phyloP scores from a whole-genome alignment of 53 echinoderm and acorn worm genomes.

The Pentamera pediparva region DNA sequence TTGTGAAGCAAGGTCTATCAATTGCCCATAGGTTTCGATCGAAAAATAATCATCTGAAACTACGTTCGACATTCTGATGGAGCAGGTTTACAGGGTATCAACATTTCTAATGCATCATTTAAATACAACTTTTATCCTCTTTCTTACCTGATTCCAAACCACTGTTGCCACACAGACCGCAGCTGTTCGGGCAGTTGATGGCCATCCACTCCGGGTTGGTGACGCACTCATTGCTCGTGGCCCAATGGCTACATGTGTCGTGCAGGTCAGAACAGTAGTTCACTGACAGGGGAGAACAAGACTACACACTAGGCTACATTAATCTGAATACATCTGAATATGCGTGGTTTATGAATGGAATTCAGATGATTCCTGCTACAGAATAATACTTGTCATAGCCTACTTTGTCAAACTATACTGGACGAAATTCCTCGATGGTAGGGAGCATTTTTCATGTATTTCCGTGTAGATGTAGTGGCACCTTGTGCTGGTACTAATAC shows the following conservation, averaged over 20 bases:
- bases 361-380: not conserved
- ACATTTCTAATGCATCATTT: too few species aligned
- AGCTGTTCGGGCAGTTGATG: slow-evolving; percentile 73
- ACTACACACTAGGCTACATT: not conserved
- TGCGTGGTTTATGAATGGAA: not conserved
- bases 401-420: not conserved
- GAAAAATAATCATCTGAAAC: too few species aligned
- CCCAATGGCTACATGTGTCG: slow-evolving; percentile 55
- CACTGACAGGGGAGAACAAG: not conserved
- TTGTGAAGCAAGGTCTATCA: too few species aligned
- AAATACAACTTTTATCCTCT: too few species aligned
- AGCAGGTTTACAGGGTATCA: too few species aligned
- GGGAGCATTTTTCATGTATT: too few species aligned
- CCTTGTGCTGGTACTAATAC: too few species aligned
- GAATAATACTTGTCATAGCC: not conserved
- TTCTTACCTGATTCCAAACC: slow-evolving; percentile 46
- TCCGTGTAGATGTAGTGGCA: too few species aligned
- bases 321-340: too few species aligned
- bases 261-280: slow-evolving; percentile 38
- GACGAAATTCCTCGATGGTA: too few species aligned
- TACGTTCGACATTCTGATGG: too few species aligned
- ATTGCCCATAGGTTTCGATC: too few species aligned
- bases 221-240: slow-evolving; percentile 57
- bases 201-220: slow-evolving; percentile 80
- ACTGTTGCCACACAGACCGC: slow-evolving; percentile 64